Conservation (phyloP, 1,140 invertebrate genomes). For the Hypothenemus hampei region DNA sequence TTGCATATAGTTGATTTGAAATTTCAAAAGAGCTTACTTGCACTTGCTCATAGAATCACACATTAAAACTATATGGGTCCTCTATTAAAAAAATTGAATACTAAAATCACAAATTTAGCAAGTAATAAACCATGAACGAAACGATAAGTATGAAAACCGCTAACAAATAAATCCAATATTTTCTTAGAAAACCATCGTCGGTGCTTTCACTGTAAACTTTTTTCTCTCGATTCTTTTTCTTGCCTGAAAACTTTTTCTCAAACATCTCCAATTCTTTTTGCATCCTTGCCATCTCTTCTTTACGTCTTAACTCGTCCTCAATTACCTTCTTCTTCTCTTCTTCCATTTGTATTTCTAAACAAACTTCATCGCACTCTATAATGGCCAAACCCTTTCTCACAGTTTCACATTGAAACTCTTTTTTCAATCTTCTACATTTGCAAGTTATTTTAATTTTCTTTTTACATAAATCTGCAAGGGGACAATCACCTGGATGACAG, state of each 20-base stretch:
- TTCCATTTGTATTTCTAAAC: conserved; percentile 54
- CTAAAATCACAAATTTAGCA: not conserved
- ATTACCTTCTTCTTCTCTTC: conserved; percentile 49
- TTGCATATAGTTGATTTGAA: no score
- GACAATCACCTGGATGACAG: conserved; percentile 75
- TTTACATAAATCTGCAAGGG: conserved; percentile 61
- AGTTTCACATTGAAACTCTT: conserved; percentile 66
- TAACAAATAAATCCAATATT: conserved; percentile 39
- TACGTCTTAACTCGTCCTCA: conserved; percentile 51
- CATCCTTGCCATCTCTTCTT: conserved; percentile 61
- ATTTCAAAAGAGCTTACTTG: no score
- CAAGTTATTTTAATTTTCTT: conserved; percentile 78
- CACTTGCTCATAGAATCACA: no score
- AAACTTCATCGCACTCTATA: conserved; percentile 59
- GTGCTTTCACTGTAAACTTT: conserved; percentile 43
- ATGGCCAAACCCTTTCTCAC: conserved; percentile 50
- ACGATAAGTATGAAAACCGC: conserved; percentile 16
- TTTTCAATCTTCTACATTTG: conserved; percentile 71
- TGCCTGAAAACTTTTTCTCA: conserved; percentile 62
- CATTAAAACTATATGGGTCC: no score
- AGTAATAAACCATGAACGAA: conserved; percentile 21
- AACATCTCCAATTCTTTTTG: conserved; percentile 65
- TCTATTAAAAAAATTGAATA: no score
- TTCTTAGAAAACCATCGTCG: conserved; percentile 43
- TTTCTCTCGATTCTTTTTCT: conserved; percentile 51